Percentiles rank a stretch among this genome's conserved stretches.
phyloP scores from a whole-genome alignment of 2,888 invertebrate species.

The Campoletis raptor region DNA sequence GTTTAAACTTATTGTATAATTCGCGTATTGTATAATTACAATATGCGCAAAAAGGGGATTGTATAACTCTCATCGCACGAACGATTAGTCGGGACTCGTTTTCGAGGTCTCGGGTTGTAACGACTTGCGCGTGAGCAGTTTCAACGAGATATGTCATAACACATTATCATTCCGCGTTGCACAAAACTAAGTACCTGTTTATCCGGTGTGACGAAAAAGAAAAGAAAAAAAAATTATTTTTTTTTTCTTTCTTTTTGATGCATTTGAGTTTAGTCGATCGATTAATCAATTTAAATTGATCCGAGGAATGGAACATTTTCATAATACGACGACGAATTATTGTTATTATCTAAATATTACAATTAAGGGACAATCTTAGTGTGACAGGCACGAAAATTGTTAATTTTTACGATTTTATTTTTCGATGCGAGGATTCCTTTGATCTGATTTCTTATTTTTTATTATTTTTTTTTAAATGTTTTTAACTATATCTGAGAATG shows the following conservation, averaged over 20 bases:
- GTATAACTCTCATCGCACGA: conserved; percentile 56
- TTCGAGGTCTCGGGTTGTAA: conserved; percentile 58
- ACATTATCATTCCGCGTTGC: conserved; percentile 51
- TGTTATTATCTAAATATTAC: too few relatives aligned
- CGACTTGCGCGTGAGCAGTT: conserved; percentile 21
- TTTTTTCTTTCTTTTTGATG: not conserved
- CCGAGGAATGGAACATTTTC: not conserved
- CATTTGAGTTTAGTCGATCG: not conserved
- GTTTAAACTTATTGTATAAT: conserved; percentile 47
- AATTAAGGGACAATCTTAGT: too few relatives aligned
- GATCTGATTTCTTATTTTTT: not conserved
- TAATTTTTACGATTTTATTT: not conserved
- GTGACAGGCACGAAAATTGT: too few relatives aligned
- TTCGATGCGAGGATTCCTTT: not conserved
- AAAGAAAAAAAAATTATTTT: not conserved
- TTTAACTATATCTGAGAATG: too few relatives aligned
- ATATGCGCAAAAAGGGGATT: conserved; percentile 39
- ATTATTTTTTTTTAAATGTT: too few relatives aligned
- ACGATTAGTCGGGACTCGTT: conserved; percentile 59
- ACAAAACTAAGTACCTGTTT: conserved; percentile 44
- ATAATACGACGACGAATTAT: not conserved
- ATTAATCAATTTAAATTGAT: not conserved
- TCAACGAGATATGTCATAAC: conserved; percentile 59
- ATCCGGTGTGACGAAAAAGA: conserved; percentile 36
- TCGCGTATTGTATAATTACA: conserved; percentile 23